Base-by-base conservation (phyloP, 2,797 vertebrate species). In the Micromesistius poutassou region DNA sequence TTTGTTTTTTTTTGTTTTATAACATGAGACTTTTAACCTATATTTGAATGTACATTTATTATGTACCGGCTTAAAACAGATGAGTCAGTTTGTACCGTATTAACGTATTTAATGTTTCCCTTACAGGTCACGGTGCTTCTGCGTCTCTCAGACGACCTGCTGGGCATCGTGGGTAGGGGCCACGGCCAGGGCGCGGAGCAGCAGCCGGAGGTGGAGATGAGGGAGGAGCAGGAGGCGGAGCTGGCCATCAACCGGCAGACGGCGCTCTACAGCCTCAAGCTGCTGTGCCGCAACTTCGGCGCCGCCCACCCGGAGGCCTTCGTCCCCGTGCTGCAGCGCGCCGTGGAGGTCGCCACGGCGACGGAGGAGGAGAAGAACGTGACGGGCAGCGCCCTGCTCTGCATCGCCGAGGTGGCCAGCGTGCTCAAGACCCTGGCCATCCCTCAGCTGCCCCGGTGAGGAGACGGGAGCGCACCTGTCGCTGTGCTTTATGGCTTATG, bases 221-320 rank as follows among this genome's bases (percentile, higher is more conserved):
- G 90, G 76, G 40, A 76, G n/a, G 76, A 73, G 30, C 78, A 93
- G 25, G 90, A 91, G 36, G 93, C 93, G 76, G 97, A 99, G 76
- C 96, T 95, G 68, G 94, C 96, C 1, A 90, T 99, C 83, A 99
- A 97, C 90, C 94, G 97, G 10, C 98, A 99, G 90, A 98, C 97
- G 0, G 97, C 98, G 6, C 92, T 99, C 46, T 98, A 95, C 86
- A 97, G 96, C 78, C 94, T 99, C 35, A 99, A 98, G 83, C 94
- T 99, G 68, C 92, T 99, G 1, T 98, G 98, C 85, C 97, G 94
- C 90, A 93, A 90, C 76, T 97, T 99, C 9, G 97, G 97, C 74
- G 36, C 91, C 0, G 78, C 75, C 82, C 94, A 95, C 82, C 92
- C 92, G 73, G 79, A 91, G 2, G 82, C 85, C 0, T 98, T 99